Conservation (phyloP, 2,797 vertebrate genomes). For the Falco concolor region DNA sequence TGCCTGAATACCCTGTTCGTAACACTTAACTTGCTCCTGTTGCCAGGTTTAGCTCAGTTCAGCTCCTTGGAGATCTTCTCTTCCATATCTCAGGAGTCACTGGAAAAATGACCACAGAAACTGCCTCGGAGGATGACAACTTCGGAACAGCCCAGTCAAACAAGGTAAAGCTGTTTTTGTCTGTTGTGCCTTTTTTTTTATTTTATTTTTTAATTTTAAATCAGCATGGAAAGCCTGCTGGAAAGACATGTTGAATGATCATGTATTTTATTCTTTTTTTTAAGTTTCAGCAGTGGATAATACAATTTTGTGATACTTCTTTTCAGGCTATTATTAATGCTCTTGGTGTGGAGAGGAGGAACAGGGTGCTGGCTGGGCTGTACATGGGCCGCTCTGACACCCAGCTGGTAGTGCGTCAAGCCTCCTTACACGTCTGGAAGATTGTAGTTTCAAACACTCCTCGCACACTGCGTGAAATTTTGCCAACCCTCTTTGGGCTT, state of each 20-base stretch:
- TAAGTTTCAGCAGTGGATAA: neutral
- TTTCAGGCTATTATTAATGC: slow-evolving; percentile 91
- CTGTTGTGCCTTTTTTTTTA: neutral
- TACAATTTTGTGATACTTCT: neutral
- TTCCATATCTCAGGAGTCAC: slow-evolving; percentile 99
- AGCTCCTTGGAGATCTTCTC: slow-evolving; percentile 94
- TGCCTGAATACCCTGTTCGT: neutral
- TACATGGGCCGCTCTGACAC: slow-evolving; percentile 99
- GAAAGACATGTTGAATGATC: neutral
- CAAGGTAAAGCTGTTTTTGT: slow-evolving; percentile 75
- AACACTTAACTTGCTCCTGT: neutral
- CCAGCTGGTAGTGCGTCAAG: slow-evolving; percentile 95
- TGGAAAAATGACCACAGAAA: slow-evolving; percentile 99
- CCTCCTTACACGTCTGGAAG: slow-evolving; percentile 97
- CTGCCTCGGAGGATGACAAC: slow-evolving; percentile 96
- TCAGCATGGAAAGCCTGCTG: neutral
- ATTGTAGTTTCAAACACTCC: slow-evolving; percentile 98
- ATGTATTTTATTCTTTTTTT: neutral
- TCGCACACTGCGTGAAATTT: slow-evolving; percentile 91
- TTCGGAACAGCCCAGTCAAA: slow-evolving; percentile 96
- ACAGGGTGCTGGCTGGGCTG: slow-evolving; percentile 93
- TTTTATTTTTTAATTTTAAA: neutral
- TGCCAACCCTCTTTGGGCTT: slow-evolving; percentile 93
- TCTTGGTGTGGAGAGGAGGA: slow-evolving; percentile 89
- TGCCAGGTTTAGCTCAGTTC: slow-evolving; percentile 94